phyloP scores from a whole-genome alignment of 2,113 vertebrate species.

The Indicator maculatus region DNA sequence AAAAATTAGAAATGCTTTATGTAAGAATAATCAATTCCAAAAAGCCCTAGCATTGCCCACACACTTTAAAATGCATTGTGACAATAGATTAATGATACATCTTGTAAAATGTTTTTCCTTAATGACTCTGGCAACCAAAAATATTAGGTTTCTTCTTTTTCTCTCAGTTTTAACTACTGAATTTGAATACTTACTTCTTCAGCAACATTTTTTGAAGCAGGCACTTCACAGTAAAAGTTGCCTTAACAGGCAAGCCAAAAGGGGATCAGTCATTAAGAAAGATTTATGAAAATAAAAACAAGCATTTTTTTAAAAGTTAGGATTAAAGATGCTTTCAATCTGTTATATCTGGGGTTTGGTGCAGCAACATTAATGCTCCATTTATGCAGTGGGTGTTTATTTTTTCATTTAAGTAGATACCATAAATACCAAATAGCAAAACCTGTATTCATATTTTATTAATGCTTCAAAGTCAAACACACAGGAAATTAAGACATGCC shows the following conservation, averaged over 20 bases:
- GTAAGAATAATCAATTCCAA: background rate
- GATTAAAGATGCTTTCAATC: background rate
- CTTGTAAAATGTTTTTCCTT: background rate
- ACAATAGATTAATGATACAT: background rate
- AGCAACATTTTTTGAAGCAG: background rate
- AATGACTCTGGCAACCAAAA: background rate
- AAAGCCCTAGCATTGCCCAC: background rate
- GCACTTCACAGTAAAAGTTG: background rate
- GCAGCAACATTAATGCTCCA: background rate
- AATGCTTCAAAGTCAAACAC: background rate
- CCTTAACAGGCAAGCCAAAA: background rate
- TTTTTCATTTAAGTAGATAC: background rate
- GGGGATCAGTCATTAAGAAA: background rate
- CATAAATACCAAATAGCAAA: background rate
- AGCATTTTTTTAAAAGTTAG: background rate
- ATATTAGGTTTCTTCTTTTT: background rate
- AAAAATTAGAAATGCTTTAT: background rate
- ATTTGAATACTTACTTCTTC: conserved; percentile 1
- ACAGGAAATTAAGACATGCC: background rate
- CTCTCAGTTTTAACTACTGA: background rate
- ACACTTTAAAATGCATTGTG: background rate
- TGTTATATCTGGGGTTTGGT: background rate
- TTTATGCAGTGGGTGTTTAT: background rate
- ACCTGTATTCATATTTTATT: background rate
- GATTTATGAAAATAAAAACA: background rate